A percentile compares a stretch with the other conserved stretches of the same genome.
phyloP scores from a whole-genome alignment of 2,797 vertebrate species.

The Holocentrus rufus region DNA sequence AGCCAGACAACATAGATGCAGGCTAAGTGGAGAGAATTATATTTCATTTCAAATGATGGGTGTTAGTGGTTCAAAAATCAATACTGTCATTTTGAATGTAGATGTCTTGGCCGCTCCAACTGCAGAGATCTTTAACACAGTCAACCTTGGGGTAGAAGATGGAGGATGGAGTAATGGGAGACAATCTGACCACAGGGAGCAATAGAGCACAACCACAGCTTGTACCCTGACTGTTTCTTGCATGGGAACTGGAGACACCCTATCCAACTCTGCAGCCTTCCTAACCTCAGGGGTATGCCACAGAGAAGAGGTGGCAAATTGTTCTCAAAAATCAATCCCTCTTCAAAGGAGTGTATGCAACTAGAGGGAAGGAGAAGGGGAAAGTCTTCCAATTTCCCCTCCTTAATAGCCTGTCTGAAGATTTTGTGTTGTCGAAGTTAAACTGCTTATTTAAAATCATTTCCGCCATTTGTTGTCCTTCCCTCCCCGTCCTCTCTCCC shows the following conservation, averaged over 20 bases:
- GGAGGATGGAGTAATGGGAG: conserved; percentile 46
- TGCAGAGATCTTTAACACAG: conserved; percentile 43
- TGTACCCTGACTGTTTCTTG: conserved; percentile 42
- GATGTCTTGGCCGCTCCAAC: conserved; percentile 39
- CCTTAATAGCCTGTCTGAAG: conserved; percentile 60
- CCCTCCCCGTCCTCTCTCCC: conserved; percentile 39
- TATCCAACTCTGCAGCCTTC: conserved; percentile 26
- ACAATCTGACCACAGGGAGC: conserved; percentile 57
- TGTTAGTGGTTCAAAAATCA: conserved; percentile 36
- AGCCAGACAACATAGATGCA: conserved; percentile 43
- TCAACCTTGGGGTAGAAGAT: conserved; percentile 44
- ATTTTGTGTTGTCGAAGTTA: conserved; percentile 58
- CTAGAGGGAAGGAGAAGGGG: conserved; percentile 22
- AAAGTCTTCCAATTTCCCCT: conserved; percentile 61
- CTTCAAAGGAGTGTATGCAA: conserved; percentile 33
- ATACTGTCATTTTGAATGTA: conserved; percentile 33
- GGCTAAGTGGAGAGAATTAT: conserved; percentile 55
- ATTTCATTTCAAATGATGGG: conserved; percentile 63
- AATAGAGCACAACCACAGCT: conserved; percentile 40
- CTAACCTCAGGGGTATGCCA: conserved; percentile 33
- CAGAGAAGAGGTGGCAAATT: conserved; percentile 41
- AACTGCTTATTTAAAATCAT: conserved; percentile 72
- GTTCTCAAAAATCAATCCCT: conserved; percentile 40
- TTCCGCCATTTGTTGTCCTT: conserved; percentile 71
- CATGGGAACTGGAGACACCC: conserved; percentile 47